Conservation (phyloP, 2,888 invertebrate species). For the Atethmia centrago region DNA sequence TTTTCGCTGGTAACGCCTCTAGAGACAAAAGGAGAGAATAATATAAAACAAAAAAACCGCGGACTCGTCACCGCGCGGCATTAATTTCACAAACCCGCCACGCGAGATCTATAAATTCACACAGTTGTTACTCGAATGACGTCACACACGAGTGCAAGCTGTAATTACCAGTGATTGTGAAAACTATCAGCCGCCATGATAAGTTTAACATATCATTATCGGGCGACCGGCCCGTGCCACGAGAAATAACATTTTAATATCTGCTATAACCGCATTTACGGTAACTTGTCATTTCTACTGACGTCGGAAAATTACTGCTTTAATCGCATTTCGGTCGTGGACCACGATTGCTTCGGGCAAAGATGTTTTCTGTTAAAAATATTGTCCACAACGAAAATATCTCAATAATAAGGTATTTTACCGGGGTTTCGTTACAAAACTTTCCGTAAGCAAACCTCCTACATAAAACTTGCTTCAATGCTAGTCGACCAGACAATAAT, state of each 20-base stretch:
- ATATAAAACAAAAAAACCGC: slow-evolving; percentile 41
- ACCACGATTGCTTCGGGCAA: slow-evolving; percentile 25
- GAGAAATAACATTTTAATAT: slow-evolving; percentile 64
- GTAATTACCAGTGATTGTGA: slow-evolving; percentile 70
- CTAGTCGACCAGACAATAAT: not conserved
- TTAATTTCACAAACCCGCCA: slow-evolving; percentile 55
- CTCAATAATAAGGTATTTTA: slow-evolving; percentile 8
- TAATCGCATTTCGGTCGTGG: slow-evolving; percentile 69
- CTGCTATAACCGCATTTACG: slow-evolving; percentile 58
- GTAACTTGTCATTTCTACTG: slow-evolving; percentile 68
- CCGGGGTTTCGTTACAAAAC: not conserved
- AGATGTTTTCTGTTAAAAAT: slow-evolving; percentile 24
- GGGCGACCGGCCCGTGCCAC: slow-evolving; percentile 46
- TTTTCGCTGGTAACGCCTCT: slow-evolving; percentile 29
- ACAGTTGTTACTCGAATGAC: slow-evolving; percentile 39
- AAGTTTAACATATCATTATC: slow-evolving; percentile 75
- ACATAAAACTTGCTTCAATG: not conserved
- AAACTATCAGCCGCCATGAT: slow-evolving; percentile 70
- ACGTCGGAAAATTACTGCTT: slow-evolving; percentile 72
- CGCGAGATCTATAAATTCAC: slow-evolving; percentile 60
- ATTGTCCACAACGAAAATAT: slow-evolving; percentile 4
- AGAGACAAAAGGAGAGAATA: slow-evolving; percentile 40
- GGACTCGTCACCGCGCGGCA: slow-evolving; percentile 42
- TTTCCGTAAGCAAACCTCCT: not conserved
- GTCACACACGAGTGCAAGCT: slow-evolving; percentile 58